Evolutionary conservation across 64 coral and sea anemone genomes (phyloP).

Genomic region (Dendrophyllia cribrosa): DNA sequence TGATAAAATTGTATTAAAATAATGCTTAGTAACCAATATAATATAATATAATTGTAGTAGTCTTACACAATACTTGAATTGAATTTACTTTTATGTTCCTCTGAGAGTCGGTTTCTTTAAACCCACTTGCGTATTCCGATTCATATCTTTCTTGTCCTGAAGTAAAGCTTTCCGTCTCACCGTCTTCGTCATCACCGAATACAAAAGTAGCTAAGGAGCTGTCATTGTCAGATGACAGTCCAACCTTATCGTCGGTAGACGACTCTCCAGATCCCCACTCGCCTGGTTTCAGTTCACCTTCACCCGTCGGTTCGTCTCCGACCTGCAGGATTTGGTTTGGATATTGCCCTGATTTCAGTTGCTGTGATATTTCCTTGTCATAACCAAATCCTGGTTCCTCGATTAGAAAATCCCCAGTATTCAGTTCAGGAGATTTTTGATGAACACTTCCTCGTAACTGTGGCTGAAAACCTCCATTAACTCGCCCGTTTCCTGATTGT

Average conservation of each 20-base stretch:
- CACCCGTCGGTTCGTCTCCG: too few relatives aligned
- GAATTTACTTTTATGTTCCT: too few relatives aligned
- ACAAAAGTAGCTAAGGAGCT: background rate
- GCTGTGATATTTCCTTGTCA: background rate
- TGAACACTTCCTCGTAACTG: background rate
- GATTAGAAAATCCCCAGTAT: background rate
- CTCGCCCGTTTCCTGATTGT: too few relatives aligned
- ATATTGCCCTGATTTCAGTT: background rate
- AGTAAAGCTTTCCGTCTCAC: background rate
- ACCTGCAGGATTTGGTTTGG: too few relatives aligned
- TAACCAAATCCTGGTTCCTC: background rate
- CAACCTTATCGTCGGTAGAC: background rate
- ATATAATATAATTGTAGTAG: too few relatives aligned
- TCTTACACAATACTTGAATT: too few relatives aligned
- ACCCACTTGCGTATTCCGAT: background rate
- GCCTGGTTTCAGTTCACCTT: background rate
- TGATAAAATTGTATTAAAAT: too few relatives aligned
- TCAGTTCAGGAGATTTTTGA: background rate
- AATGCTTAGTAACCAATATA: too few relatives aligned
- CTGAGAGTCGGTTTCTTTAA: background rate
- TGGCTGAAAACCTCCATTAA: too few relatives aligned
- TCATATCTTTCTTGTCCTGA: background rate
- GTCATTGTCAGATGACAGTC: background rate
- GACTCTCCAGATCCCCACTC: background rate
- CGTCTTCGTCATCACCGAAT: too few relatives aligned